phyloP scores from a whole-genome alignment of 2,113 vertebrate genomes.

The Merops nubicus region DNA sequence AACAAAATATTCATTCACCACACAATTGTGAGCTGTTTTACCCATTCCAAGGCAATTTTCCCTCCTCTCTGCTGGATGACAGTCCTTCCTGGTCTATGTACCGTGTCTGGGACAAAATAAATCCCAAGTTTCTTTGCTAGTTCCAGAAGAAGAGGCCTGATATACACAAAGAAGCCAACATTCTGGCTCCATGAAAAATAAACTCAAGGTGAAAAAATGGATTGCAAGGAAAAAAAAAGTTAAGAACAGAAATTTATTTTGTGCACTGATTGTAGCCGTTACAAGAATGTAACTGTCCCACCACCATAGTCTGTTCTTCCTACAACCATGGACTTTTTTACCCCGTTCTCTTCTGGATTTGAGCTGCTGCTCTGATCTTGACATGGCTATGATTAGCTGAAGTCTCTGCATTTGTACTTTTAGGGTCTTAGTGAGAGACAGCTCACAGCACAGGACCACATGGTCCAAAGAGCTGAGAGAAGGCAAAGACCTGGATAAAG shows the following conservation, averaged over 20 bases:
- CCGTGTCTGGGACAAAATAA: background rate
- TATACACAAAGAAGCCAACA: background rate
- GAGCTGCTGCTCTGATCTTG: background rate
- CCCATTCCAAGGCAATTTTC: background rate
- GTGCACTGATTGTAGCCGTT: background rate
- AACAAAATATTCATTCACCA: background rate
- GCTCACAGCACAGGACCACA: background rate
- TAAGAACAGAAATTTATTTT: background rate
- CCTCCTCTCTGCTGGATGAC: background rate
- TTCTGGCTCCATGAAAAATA: background rate
- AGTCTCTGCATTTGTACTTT: background rate
- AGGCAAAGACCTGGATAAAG: background rate
- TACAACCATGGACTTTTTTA: background rate
- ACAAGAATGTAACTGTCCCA: background rate
- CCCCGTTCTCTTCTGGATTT: accelerated
- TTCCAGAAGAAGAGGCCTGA: background rate
- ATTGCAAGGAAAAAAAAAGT: background rate
- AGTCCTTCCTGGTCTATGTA: background rate
- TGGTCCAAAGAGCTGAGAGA: background rate
- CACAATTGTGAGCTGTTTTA: background rate
- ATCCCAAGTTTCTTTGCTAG: background rate
- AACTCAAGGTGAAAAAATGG: background rate
- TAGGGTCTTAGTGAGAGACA: background rate
- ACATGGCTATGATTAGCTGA: background rate
- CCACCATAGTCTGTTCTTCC: background rate